A percentile compares a stretch with the other conserved stretches of the same genome.
These are phyloP conservation scores for Archilochus colubris DNA, from an alignment of 2,113 vertebrate genomes.

Conservation along the genomic window DNA sequence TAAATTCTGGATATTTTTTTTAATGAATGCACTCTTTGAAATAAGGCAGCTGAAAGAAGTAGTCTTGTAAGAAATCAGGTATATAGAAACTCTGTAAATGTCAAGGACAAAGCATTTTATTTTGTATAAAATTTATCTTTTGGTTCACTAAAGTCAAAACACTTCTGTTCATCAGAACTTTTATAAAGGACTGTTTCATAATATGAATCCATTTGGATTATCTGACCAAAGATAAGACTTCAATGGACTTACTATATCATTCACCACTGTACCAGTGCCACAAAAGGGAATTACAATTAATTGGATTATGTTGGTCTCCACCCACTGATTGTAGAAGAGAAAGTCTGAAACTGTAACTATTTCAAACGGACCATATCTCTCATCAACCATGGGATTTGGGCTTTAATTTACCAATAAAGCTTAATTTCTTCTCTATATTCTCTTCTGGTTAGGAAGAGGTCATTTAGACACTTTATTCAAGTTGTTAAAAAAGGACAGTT, in stretches of 20 bases:
- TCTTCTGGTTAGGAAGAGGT: conserved; percentile 72
- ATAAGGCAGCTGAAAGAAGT: background rate
- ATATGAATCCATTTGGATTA: conserved; percentile 79
- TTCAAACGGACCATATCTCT: conserved; percentile 76
- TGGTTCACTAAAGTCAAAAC: conserved; percentile 63
- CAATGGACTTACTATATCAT: conserved; percentile 78
- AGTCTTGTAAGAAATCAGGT: conserved; percentile 7
- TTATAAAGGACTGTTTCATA: conserved; percentile 74
- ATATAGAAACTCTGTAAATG: background rate
- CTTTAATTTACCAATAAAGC: conserved; percentile 80
- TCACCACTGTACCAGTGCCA: conserved; percentile 69
- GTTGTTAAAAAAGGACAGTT: conserved; percentile 69
- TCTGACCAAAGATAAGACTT: conserved; percentile 80
- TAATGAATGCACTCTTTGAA: background rate
- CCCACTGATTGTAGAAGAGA: conserved; percentile 75
- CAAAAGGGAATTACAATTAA: conserved; percentile 84
- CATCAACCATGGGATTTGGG: conserved; percentile 76
- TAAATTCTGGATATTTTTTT: background rate
- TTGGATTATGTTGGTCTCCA: conserved; percentile 82
- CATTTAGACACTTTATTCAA: conserved; percentile 73
- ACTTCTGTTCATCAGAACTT: conserved; percentile 72
- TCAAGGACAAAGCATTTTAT: conserved; percentile 63
- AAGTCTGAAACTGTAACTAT: conserved; percentile 78
- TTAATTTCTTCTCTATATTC: conserved; percentile 75
- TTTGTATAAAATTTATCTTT: conserved; percentile 50